Evolutionary conservation across 2,797 vertebrate species (phyloP).

Genomic region (Acomys russatus): DNA sequence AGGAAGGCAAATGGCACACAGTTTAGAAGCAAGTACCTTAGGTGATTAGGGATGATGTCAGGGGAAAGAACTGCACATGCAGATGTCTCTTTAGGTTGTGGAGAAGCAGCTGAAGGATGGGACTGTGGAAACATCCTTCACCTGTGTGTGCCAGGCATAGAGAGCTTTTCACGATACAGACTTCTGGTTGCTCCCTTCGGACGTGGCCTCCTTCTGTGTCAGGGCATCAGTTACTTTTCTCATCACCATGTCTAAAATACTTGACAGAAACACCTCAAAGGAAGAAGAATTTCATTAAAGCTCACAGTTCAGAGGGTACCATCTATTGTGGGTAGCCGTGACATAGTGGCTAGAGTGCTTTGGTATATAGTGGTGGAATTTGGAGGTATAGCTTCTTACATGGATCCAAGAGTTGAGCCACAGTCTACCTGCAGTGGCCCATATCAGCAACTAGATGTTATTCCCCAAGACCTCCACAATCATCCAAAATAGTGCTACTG

Average conservation of each 20-base stretch:
- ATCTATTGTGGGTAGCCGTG: neutral
- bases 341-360: neutral
- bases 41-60: constrained; percentile 69
- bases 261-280: neutral
- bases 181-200: neutral
- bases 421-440: neutral
- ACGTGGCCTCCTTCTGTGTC: neutral
- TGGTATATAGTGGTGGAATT: neutral
- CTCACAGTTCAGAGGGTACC: neutral
- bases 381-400: too few species aligned
- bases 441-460: neutral
- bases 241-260: too few species aligned
- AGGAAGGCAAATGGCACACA: constrained; percentile 71
- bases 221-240: too few species aligned
- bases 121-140: neutral
- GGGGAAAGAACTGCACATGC: constrained; percentile 40
- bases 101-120: neutral
- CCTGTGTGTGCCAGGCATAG: neutral
- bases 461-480: neutral
- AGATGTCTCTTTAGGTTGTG: constrained; percentile 4
- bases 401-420: neutral
- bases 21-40: constrained; percentile 64
- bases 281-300: neutral
- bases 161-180: neutral
- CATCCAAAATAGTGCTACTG: neutral